Base-by-base conservation (phyloP, 2,888 invertebrate species). In the Leucophora obtusa region DNA sequence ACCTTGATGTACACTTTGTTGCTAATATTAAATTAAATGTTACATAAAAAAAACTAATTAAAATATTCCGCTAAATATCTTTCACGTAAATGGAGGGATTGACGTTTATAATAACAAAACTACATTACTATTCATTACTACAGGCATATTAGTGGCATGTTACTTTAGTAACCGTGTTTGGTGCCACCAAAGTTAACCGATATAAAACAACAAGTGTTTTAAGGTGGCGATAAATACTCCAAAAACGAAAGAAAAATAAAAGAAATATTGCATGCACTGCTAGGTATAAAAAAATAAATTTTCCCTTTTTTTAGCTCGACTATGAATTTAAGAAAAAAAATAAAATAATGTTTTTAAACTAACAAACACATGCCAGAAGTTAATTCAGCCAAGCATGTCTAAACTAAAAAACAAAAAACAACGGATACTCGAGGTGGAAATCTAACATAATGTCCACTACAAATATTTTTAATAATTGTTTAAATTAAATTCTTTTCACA, bases 401-500 rank as follows among this genome's bases (percentile, higher is more conserved):
- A 14, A 47, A 47, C 11, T 1, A 47, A 47, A 47, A 47, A n/a
- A 2, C 6, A 47, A 47, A 47, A 47, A n/a, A 2, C 70, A 38
- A 35, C 60, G 59, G 77, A 65, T 59, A 63, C 24, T 8, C 43
- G 60, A 77, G 70, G 54, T 72, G 66, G 38, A 54, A 69, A 68
- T n/a, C 50, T 58, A 62, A 56, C 56, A 68, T 51, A 68, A 17
- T 63, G 56, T 69, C 38, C 54, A 28, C 18, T 28, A 62, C 15
- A 18, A 71, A 21, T n/a, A 17, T n/a, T 71, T 78, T 63, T 59
- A 53, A 35, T 33, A 68, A 56, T 58, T 58, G 33, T 56, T 65
- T 59, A 18, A 54, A n/a, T 43, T 28, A 17, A 43, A 54, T 15
- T 10, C n/a, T 21, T 24, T 60, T 50, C 15, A 33, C 35, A 24